Evolutionary conservation across 2,113 vertebrate species (phyloP).

Genomic region (Spermophilus dauricus): DNA sequence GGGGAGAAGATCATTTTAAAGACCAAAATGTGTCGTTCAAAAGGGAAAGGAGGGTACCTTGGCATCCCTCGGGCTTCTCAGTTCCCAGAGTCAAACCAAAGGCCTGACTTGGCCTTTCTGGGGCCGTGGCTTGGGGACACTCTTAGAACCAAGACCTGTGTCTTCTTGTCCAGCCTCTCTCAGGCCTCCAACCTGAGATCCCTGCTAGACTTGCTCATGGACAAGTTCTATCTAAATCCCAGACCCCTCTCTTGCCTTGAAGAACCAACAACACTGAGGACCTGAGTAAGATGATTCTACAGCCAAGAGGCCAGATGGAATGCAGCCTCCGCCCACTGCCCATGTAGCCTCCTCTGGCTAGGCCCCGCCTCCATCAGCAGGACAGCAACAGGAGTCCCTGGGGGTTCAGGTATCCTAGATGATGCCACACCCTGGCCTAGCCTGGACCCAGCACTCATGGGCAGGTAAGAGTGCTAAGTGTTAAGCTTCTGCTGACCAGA

Average conservation of each 20-base stretch:
- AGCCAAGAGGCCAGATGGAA: neutral
- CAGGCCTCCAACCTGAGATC: neutral
- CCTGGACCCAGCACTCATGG: neutral
- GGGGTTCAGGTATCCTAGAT: neutral
- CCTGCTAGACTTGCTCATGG: neutral
- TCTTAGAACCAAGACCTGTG: fast-evolving
- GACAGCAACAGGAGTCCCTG: neutral
- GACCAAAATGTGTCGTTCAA: neutral
- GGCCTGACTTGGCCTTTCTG: neutral
- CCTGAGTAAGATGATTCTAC: neutral
- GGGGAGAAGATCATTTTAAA: neutral
- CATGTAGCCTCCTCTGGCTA: neutral
- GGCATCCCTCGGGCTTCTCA: neutral
- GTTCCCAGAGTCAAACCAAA: neutral
- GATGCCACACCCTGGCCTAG: neutral
- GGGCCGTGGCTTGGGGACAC: fast-evolving
- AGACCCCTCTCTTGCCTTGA: neutral
- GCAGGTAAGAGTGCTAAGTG: neutral
- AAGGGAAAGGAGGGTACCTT: neutral
- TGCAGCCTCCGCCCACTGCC: neutral
- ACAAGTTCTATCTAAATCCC: neutral
- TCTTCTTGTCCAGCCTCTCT: neutral
- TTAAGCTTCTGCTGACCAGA: neutral
- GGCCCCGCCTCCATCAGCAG: neutral
- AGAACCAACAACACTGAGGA: neutral